Base-by-base conservation (phyloP, 2,888 invertebrate species). In the Chouioia cunea region DNA sequence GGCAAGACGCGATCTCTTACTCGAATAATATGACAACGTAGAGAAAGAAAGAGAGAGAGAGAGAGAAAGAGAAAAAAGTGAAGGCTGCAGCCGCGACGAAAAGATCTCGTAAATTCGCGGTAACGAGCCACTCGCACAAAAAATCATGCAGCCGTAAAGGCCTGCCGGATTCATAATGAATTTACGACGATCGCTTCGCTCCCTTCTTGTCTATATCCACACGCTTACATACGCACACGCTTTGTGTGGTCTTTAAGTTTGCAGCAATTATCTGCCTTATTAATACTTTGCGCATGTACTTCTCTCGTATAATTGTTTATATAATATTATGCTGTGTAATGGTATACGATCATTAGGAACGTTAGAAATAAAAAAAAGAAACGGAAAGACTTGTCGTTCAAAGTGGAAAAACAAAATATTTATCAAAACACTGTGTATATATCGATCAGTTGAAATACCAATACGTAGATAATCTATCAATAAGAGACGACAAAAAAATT, bases 41-140 rank as follows among this genome's bases (percentile, higher is more conserved):
- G 18, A 50, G 18, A 50, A 3, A 60, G 46, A 14, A 15, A 52
- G 12, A 52, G 15, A 52, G 20, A 52, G 23, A 27, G 20, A 63
- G 44, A 36, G 47, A 50, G 43, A 57, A 16, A 46, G 46, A 54
- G 47, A 64, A 4, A 53, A 27, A 52, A n/a, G 18, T 2, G 15
- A 47, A 12, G 15, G 44, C 20, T 43, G 27, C 2, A 50, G 16
- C n/a, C 44, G 36, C 56, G 36, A n/a, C 23, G n/a, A 36, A 18
- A 10, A 44, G 36, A 63, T 63, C 67, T 72, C 71, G 68, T 71
- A 72, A 72, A 68, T 68, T 60, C 53, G 60, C 67, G 63, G 64
- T 68, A 72, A 72, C 71, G 68, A 72, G 63, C 56, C 2, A 18
- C 20, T 22, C 12, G 16, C 47, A 46, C 63, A 67, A 67, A 71